Conservation (phyloP, 2,888 invertebrate genomes). For the Drosophila buzzatii region DNA sequence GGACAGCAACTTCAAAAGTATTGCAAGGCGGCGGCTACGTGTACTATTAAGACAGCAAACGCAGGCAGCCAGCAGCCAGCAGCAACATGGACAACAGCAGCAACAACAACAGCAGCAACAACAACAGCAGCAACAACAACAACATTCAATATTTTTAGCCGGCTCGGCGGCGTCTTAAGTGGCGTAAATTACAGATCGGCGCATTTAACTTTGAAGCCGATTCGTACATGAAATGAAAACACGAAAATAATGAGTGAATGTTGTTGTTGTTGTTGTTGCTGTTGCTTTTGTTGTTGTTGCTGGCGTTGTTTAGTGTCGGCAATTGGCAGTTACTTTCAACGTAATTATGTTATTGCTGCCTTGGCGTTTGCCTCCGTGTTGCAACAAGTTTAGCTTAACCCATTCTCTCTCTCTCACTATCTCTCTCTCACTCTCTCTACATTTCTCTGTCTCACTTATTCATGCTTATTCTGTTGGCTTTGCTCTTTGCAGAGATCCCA, state of each 20-base stretch:
- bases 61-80: slow-evolving; percentile 56
- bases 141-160: slow-evolving; percentile 63
- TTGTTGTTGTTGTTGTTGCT: slow-evolving; percentile 73
- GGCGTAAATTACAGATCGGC: slow-evolving; percentile 86
- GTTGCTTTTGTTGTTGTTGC: slow-evolving; percentile 52
- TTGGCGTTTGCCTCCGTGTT: slow-evolving; percentile 52
- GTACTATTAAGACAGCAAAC: slow-evolving; percentile 70
- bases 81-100: slow-evolving; percentile 38
- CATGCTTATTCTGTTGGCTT: not conserved
- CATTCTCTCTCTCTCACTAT: not conserved
- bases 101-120: slow-evolving; percentile 33
- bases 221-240: slow-evolving; percentile 85
- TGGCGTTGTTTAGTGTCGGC: slow-evolving; percentile 71
- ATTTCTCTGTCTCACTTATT: slow-evolving; percentile 6
- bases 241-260: slow-evolving; percentile 84
- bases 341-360: slow-evolving; percentile 74
- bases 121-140: slow-evolving; percentile 43
- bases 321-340: slow-evolving; percentile 75
- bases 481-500: slow-evolving; percentile 82
- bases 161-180: slow-evolving; percentile 84
- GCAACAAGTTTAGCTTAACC: slow-evolving; percentile 44
- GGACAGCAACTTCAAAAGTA: slow-evolving; percentile 44
- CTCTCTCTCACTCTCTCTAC: not conserved
- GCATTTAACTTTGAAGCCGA: slow-evolving; percentile 85
- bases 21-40: slow-evolving; percentile 62